phyloP scores from a whole-genome alignment of 2,888 invertebrate species.

The Eurytoma adleriae region DNA sequence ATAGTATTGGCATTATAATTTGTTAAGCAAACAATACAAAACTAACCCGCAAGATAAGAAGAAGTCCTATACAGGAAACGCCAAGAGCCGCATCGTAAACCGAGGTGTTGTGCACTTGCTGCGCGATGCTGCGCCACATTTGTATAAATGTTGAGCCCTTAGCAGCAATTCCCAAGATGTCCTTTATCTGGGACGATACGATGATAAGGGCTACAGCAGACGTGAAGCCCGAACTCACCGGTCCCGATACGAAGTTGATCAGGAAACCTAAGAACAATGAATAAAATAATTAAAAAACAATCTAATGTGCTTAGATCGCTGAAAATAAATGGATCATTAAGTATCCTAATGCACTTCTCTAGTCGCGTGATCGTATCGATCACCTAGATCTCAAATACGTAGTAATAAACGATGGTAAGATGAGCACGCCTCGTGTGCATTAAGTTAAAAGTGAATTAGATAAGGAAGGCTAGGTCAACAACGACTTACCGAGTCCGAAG shows the following conservation, averaged over 20 bases:
- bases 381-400: no score
- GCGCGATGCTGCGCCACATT: conserved; percentile 85
- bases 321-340: no score
- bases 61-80: conserved; percentile 83
- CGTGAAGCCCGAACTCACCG: conserved; percentile 92
- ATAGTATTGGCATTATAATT: background rate
- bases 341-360: no score
- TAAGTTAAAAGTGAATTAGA: no score
- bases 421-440: no score
- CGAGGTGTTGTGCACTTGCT: conserved; percentile 81
- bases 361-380: no score
- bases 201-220: conserved; percentile 94
- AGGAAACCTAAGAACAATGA: conserved; percentile 81
- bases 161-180: conserved; percentile 86
- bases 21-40: background rate
- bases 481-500: conserved; percentile 83
- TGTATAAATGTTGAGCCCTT: conserved; percentile 87
- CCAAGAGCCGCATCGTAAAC: conserved; percentile 88
- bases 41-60: conserved; percentile 87
- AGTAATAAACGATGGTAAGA: no score
- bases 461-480: conserved; percentile 17
- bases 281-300: background rate
- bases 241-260: conserved; percentile 93
- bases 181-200: conserved; percentile 91
- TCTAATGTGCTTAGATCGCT: no score